A percentile compares a stretch with the other conserved stretches of the same genome.
Evolutionary conservation across 2,113 vertebrate species (phyloP).

Genomic region (Astatotilapia flaviijosephi): DNA sequence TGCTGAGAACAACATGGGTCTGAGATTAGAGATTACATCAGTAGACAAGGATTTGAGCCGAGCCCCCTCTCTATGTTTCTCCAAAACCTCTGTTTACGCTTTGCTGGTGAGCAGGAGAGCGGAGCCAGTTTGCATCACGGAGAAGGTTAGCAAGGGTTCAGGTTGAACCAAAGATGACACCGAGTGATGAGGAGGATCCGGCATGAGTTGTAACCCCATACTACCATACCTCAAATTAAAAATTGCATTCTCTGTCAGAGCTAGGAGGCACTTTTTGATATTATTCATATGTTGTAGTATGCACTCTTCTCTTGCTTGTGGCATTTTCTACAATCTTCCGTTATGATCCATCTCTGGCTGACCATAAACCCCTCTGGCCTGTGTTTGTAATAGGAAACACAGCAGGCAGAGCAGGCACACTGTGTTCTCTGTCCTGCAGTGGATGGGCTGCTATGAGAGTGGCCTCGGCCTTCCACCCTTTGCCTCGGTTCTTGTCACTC

Average conservation of each 20-base stretch:
- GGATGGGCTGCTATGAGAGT: slow-evolving; percentile 38
- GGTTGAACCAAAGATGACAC: slow-evolving; percentile 5
- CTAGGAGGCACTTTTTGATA: slow-evolving; percentile 17
- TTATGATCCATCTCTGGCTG: slow-evolving; percentile 21
- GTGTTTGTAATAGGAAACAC: slow-evolving; percentile 47
- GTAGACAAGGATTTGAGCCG: slow-evolving; percentile 38
- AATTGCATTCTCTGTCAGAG: neutral
- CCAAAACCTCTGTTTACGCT: slow-evolving; percentile 52
- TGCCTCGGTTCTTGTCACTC: slow-evolving; percentile 28
- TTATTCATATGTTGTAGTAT: slow-evolving; percentile 27
- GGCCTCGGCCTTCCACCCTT: slow-evolving; percentile 16
- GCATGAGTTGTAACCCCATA: slow-evolving; percentile 16
- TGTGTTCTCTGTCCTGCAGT: slow-evolving; percentile 39
- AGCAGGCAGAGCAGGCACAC: slow-evolving; percentile 34
- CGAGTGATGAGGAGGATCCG: slow-evolving; percentile 30
- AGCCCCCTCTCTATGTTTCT: slow-evolving; percentile 23
- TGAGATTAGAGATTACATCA: slow-evolving; percentile 64
- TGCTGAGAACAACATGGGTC: slow-evolving; percentile 49
- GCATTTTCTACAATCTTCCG: slow-evolving; percentile 16
- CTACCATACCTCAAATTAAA: slow-evolving; percentile 22
- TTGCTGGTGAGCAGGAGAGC: slow-evolving; percentile 33
- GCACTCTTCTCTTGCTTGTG: neutral
- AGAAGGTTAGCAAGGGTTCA: slow-evolving; percentile 65
- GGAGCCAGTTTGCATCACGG: slow-evolving; percentile 42
- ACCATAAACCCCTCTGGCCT: neutral